Conservation (phyloP, 2,888 invertebrate species). For the Pristionchus entomophagus region DNA sequence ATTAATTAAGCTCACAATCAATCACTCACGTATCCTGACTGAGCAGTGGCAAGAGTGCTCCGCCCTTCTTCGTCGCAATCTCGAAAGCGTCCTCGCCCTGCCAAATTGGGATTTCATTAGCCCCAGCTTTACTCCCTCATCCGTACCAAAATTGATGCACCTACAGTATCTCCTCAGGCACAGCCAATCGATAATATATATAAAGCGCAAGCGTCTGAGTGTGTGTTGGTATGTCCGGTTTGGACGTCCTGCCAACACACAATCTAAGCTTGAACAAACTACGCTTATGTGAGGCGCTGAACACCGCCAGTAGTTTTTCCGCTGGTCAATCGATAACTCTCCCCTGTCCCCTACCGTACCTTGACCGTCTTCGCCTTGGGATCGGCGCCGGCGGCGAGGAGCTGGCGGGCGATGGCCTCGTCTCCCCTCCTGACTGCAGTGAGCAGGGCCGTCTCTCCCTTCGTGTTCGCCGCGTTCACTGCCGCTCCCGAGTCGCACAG, state of each 20-base stretch:
- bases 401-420: slow-evolving; percentile 79
- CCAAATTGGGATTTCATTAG: not conserved
- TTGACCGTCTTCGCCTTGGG: slow-evolving; percentile 73
- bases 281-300: too few species aligned
- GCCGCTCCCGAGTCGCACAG: slow-evolving; percentile 80
- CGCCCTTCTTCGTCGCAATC: slow-evolving; percentile 57
- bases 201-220: too few species aligned
- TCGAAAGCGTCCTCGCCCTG: slow-evolving; percentile 64
- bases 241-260: too few species aligned
- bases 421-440: slow-evolving; percentile 81
- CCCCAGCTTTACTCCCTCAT: too few species aligned
- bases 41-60: slow-evolving; percentile 54
- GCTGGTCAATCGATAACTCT: not conserved
- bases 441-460: slow-evolving; percentile 82
- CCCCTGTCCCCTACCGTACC: slow-evolving; percentile 49
- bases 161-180: too few species aligned
- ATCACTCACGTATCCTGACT: slow-evolving; percentile 55
- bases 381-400: slow-evolving; percentile 81
- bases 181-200: too few species aligned
- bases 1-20: not conserved
- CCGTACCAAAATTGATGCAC: too few species aligned
- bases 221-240: too few species aligned
- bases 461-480: slow-evolving; percentile 80
- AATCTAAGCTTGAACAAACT: too few species aligned
- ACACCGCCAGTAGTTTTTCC: not conserved